Evolutionary conservation across 2,797 vertebrate species (phyloP), one percentile per base, ranked within the genome.

Genomic region (Iguana delicatissima): DNA sequence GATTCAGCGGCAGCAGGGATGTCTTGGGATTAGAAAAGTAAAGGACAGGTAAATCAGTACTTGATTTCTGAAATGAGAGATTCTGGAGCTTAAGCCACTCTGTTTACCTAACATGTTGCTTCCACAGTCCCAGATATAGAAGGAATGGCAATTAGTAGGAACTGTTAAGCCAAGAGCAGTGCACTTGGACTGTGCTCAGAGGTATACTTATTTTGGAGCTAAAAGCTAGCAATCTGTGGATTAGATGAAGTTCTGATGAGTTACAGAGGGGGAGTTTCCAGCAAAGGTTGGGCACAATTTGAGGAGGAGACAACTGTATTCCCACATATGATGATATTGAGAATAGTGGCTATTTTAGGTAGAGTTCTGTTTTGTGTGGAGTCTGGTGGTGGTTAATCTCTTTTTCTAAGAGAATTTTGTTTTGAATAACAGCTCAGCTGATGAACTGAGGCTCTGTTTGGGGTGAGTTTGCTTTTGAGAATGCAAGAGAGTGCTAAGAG

Each of bases 381-480:
- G 81, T 26, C 26, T 67, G 82, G 52, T 52, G 50, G 64, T 86
- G 62, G 55, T 73, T 82, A 84, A 89, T 94, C 84, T 84, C 76
- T 87, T 73, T 83, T 72, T 57, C 29, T 35, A 16, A 32, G 16
- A 16, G 24, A 72, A 26, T 52, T 80, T 86, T 87, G 79, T 77
- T 13, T 59, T 13, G 52, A 50, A 79, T 86, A 77, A 57, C 35
- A 77, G 46, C 64, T 77, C 50, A 46, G 59, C 38, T 79, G 4
- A 20, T 84, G 73, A 87, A 84, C 46, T 26, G 83, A 91, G 16
- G 24, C 35, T 46, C 13, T 81, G 13, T 76, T 67, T 24, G 64
- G 67, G 9, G 52, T 24, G 5, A 13, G 20, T 35, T 35, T 57
- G 18, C 29, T 42, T 77, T 35, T 85, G 35, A 64, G 9, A 50